phyloP scores from a whole-genome alignment of 2,888 invertebrate species.

The Drosophila multiciliata region DNA sequence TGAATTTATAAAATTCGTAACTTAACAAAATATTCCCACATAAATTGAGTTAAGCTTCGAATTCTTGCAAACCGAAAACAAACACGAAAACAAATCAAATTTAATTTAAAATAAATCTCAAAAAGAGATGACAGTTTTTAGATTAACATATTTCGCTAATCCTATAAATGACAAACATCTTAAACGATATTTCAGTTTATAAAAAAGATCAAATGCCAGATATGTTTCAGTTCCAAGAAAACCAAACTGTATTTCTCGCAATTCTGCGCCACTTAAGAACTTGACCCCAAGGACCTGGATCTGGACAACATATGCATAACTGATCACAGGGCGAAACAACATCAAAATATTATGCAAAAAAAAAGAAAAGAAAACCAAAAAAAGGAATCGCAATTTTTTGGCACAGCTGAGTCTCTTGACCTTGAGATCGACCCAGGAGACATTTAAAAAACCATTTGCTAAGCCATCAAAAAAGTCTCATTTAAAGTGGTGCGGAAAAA shows the following conservation, averaged over 20 bases:
- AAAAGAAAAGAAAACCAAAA: slow-evolving; percentile 5
- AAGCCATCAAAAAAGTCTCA: slow-evolving; percentile 37
- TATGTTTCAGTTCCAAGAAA: slow-evolving; percentile 25
- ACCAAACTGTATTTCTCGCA: slow-evolving; percentile 36
- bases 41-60: background rate
- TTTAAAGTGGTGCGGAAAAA: slow-evolving; percentile 58
- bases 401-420: slow-evolving; percentile 52
- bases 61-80: background rate
- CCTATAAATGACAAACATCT: background rate
- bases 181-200: background rate
- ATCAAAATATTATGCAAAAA: slow-evolving; percentile 56
- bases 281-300: slow-evolving; percentile 45
- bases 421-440: slow-evolving; percentile 35
- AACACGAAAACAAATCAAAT: background rate
- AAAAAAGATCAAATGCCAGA: slow-evolving; percentile 1
- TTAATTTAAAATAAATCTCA: no score
- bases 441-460: slow-evolving; percentile 50
- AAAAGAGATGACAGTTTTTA: background rate
- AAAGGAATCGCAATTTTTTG: slow-evolving; percentile 34
- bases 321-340: slow-evolving; percentile 35
- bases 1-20: background rate
- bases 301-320: slow-evolving; percentile 30
- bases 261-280: slow-evolving; percentile 25
- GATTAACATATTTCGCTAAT: background rate
- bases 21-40: background rate